Base-by-base conservation (phyloP, 2,888 invertebrate species). In the Volucella inanis region DNA sequence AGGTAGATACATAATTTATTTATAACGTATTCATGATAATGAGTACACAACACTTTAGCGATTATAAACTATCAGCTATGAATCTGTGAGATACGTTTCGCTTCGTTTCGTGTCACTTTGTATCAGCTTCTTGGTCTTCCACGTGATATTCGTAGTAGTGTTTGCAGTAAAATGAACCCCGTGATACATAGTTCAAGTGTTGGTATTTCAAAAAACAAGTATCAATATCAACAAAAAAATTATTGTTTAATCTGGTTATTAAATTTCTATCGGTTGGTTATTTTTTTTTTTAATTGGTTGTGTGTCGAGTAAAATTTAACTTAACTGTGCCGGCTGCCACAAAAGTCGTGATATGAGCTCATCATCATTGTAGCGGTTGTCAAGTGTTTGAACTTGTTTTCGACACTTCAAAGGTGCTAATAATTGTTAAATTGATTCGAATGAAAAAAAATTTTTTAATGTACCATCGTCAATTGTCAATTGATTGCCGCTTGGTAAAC, bases 401-500 rank as follows among this genome's bases (percentile, higher is more conserved):
- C 45, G 12, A 6, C 52, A 45, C 14, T 43, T 47, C 18, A 45
- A 62, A 31, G 64, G 62, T 45, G 49, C 45, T 65, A 55, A 65
- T 65, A 67, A 77, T 72, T 77, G 55, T 43, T 55, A 57, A 72
- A 77, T 72, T 65, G 72, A 71, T 67, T 55, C 18, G 12, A 39
- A 47, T 64, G 61, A 62, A 52, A 77, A 77, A 45, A 15, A 14
- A 11, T 70, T 67, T 61, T 31, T 31, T 31, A 6, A 77, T 61
- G 41, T 61, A 52, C 38, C 75, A 45, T 67, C 72, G 31, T 6
- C 31, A 31, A 31, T 31, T 31, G 31, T 31, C 31, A 65, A 77
- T 75, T 67, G 70, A 62, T 67, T 77, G 55, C 61, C 77, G 65
- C 77, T 77, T 77, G 57, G 50, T 55, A 70, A 68, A 55, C 64